phyloP scores from a whole-genome alignment of 2,888 invertebrate species.

The Andrena chrysosceles region DNA sequence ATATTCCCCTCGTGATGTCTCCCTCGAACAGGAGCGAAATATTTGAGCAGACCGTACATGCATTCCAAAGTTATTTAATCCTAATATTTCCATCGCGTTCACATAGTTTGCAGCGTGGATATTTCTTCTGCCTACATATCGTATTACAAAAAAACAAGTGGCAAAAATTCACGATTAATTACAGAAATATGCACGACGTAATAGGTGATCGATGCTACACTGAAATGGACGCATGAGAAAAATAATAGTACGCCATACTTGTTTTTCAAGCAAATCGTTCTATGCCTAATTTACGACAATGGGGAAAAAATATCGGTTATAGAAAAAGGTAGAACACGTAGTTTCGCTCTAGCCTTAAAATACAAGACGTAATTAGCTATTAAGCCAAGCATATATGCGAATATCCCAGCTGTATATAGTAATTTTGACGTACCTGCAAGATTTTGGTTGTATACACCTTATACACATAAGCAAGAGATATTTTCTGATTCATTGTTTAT shows the following conservation, averaged over 20 bases:
- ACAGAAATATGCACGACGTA: constrained; percentile 24
- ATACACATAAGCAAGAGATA: constrained; percentile 23
- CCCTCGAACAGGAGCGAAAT: neutral
- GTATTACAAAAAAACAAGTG: neutral
- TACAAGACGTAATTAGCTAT: neutral
- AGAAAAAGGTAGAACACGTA: constrained; percentile 8
- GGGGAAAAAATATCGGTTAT: constrained; percentile 33
- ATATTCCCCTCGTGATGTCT: constrained; percentile 1
- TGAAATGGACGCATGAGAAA: constrained; percentile 11
- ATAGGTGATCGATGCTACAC: constrained; percentile 22
- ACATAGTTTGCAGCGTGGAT: neutral
- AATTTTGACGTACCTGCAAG: constrained; percentile 3
- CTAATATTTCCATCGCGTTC: neutral
- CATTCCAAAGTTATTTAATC: constrained; percentile 7
- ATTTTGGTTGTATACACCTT: constrained; percentile 25
- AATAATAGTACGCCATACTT: constrained; percentile 59
- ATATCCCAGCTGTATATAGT: constrained; percentile 13
- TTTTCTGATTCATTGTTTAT: constrained; percentile 20
- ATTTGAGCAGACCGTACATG: constrained; percentile 6
- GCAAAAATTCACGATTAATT: neutral
- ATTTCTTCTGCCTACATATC: neutral
- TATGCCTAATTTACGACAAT: constrained; percentile 28
- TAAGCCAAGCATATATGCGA: neutral
- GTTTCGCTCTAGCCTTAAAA: neutral
- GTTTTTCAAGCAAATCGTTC: constrained; percentile 34